Evolutionary conservation across 2,113 vertebrate species (phyloP).

Genomic region (Irena cyanogastra): DNA sequence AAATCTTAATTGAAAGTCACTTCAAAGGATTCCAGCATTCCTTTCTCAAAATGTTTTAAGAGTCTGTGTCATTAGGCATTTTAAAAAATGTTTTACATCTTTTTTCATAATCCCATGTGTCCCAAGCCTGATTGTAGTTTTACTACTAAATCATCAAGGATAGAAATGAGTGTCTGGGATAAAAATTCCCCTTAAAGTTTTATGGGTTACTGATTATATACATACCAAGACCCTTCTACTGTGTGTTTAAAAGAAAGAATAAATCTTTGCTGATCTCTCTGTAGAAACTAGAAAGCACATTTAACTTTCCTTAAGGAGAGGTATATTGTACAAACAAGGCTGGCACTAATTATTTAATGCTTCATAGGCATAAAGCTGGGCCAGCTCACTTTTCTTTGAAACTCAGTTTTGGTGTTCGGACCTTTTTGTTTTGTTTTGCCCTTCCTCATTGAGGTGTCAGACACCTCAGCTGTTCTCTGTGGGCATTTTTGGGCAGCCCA

Average conservation of each 20-base stretch:
- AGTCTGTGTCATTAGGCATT: neutral
- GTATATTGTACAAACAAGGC: neutral
- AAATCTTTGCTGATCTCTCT: neutral
- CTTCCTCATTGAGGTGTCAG: neutral
- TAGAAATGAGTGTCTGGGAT: neutral
- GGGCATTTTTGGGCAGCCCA: neutral
- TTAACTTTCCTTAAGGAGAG: neutral
- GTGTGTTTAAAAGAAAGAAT: neutral
- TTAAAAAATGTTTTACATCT: neutral
- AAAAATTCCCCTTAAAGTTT: neutral
- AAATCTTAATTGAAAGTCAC: neutral
- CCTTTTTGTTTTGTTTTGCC: neutral
- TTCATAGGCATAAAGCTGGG: neutral
- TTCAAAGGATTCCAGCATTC: neutral
- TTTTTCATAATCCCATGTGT: neutral
- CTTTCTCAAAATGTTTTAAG: neutral
- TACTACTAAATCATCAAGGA: neutral
- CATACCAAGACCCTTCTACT: neutral
- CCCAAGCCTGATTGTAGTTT: neutral
- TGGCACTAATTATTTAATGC: neutral
- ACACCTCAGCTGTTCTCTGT: neutral
- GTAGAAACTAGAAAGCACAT: neutral
- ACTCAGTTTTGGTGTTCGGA: neutral
- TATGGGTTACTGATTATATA: neutral
- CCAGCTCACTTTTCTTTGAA: neutral